Evolutionary conservation across 2,797 vertebrate species (phyloP).

Genomic region (Chelidonichthys spinosus): DNA sequence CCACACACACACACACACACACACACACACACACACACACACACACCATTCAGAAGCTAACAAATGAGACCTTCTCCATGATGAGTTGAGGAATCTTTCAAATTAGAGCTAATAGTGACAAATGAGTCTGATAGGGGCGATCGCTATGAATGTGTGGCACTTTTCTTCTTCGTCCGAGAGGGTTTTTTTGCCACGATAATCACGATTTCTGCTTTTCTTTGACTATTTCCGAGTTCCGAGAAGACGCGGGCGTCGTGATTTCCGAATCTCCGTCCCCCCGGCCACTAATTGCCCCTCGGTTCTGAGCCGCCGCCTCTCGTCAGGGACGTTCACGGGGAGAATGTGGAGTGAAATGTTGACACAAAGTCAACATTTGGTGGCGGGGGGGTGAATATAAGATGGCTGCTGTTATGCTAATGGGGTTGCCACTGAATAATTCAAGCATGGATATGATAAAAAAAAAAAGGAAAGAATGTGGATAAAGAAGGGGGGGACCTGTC

Average conservation of each 20-base stretch:
- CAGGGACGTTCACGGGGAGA: conserved; percentile 76
- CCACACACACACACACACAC: too few species aligned
- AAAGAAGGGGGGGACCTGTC: conserved; percentile 80
- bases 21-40: too few species aligned
- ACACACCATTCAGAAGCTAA: conserved; percentile 70
- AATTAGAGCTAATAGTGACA: conserved; percentile 79
- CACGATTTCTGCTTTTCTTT: conserved; percentile 56
- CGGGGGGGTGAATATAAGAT: conserved; percentile 88
- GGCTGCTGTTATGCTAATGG: conserved; percentile 86
- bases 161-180: too few species aligned
- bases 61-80: conserved; percentile 81
- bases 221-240: conserved; percentile 42
- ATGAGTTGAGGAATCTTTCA: conserved; percentile 79
- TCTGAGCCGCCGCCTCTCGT: conserved; percentile 79
- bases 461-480: too few species aligned
- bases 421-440: conserved; percentile 90
- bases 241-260: conserved; percentile 68
- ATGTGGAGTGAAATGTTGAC: conserved; percentile 83
- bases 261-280: conserved; percentile 53
- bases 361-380: conserved; percentile 81
- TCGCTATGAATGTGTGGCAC: conserved; percentile 64
- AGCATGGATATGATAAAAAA: conserved; percentile 86
- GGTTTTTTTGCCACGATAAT: conserved; percentile 69
- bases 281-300: conserved; percentile 84
- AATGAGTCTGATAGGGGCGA: conserved; percentile 70